phyloP scores from a whole-genome alignment of 1,140 invertebrate genomes.

The Portunus trituberculatus region DNA sequence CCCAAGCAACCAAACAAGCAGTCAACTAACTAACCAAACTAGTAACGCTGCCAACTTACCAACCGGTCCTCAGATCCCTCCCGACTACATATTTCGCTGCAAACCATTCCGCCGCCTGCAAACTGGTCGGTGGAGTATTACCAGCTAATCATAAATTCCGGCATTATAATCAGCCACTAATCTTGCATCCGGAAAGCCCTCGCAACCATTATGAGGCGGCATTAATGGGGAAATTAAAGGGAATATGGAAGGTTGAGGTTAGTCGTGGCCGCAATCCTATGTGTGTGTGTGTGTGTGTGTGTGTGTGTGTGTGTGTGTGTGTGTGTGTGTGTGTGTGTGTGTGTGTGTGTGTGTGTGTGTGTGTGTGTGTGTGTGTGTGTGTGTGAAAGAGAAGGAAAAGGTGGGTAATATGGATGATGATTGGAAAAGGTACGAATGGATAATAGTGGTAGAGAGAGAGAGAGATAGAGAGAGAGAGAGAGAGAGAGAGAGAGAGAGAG shows the following conservation, averaged over 20 bases:
- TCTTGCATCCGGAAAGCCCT: background rate
- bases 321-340: background rate
- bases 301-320: constrained; percentile 9
- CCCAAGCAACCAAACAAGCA: no score
- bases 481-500: no score
- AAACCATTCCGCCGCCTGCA: background rate
- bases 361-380: no score
- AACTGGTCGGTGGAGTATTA: background rate
- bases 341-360: no score
- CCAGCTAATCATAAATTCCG: background rate
- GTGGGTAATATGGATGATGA: no score
- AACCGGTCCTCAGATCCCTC: no score
- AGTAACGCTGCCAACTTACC: no score
- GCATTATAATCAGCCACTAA: constrained; percentile 14
- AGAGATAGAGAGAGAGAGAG: no score
- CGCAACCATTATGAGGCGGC: background rate
- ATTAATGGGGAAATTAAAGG: constrained; percentile 14
- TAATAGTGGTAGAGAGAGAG: no score
- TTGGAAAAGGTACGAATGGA: no score
- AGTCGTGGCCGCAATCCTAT: background rate
- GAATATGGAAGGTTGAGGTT: constrained; percentile 1
- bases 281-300: background rate
- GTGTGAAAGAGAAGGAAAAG: no score
- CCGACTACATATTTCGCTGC: background rate
- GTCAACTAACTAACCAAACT: no score